Percentiles rank a stretch among this genome's conserved stretches.
These are phyloP conservation scores for Caenorhabditis brenneri DNA, from an alignment of 1,140 invertebrate genomes.

Conservation along the genomic window DNA sequence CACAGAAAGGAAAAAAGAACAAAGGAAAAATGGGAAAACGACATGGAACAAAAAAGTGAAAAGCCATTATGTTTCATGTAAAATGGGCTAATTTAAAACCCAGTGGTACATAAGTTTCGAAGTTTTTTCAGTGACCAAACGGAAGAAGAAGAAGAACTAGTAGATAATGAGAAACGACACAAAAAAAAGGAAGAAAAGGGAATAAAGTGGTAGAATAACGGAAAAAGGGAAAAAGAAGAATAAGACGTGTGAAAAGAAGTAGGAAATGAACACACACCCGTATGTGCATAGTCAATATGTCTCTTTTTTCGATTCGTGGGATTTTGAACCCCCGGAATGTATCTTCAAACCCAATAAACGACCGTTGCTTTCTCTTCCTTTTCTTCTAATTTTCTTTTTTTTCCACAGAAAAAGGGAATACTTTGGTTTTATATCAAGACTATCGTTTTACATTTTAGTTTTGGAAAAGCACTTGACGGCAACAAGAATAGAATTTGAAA, in stretches of 20 bases:
- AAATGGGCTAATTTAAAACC: constrained; percentile 32
- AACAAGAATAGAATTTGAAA: background rate
- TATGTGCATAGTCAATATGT: constrained; percentile 4
- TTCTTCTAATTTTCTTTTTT: background rate
- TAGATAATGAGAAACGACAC: constrained; percentile 13
- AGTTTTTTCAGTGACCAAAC: constrained; percentile 1
- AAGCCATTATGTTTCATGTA: constrained; percentile 17
- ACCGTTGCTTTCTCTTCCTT: background rate
- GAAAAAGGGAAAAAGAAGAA: background rate
- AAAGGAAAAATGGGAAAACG: too few species aligned
- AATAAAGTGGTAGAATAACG: constrained; percentile 9
- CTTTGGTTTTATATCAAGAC: background rate
- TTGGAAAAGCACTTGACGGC: background rate
- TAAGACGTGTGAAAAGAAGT: background rate
- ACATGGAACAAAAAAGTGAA: constrained; percentile 7
- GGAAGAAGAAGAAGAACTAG: background rate
- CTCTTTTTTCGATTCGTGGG: background rate
- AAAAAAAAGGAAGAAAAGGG: background rate
- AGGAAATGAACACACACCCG: background rate
- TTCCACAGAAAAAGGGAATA: background rate
- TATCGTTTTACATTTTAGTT: background rate
- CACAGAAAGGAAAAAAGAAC: background rate
- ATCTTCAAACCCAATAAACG: background rate
- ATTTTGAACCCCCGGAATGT: background rate
- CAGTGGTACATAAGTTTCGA: background rate